These are phyloP conservation scores for Formica exsecta DNA, from an alignment of 1,140 invertebrate species.

Conservation along the genomic window DNA sequence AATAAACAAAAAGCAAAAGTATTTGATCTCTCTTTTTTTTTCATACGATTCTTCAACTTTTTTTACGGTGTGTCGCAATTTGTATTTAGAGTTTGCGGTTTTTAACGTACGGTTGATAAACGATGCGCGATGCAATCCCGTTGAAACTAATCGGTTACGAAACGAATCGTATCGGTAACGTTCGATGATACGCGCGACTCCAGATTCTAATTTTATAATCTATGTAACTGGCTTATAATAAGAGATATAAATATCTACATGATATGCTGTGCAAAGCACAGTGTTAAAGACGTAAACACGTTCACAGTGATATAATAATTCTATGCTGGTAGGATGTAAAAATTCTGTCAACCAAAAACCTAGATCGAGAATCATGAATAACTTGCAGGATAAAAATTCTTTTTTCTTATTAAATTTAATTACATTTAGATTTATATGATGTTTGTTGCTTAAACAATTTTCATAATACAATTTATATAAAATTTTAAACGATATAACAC, in stretches of 20 bases:
- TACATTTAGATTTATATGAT: neutral
- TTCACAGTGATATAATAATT: neutral
- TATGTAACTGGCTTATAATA: constrained; percentile 28
- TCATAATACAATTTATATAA: neutral
- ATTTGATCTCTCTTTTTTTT: neutral
- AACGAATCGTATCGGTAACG: constrained; percentile 27
- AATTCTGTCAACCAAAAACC: neutral
- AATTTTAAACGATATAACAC: neutral
- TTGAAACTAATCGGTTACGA: constrained; percentile 42
- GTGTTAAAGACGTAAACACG: constrained; percentile 26
- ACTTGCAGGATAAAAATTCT: constrained; percentile 2
- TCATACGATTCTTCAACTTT: neutral
- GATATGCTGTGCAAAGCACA: neutral
- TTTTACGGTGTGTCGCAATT: neutral
- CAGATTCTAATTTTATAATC: constrained; percentile 48
- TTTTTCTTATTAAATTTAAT: neutral
- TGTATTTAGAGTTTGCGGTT: neutral
- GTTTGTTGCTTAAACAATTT: neutral
- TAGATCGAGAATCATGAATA: neutral
- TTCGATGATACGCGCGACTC: constrained; percentile 30
- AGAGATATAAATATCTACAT: constrained; percentile 49
- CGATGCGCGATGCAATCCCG: constrained; percentile 5
- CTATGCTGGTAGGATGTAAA: neutral
- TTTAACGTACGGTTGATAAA: constrained; percentile 16
- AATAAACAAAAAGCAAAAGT: constrained; percentile 4